Percentiles rank a stretch among this genome's conserved stretches.
These are phyloP conservation scores for Calycopis cecrops DNA, from an alignment of 1,140 invertebrate genomes.

Conservation along the genomic window DNA sequence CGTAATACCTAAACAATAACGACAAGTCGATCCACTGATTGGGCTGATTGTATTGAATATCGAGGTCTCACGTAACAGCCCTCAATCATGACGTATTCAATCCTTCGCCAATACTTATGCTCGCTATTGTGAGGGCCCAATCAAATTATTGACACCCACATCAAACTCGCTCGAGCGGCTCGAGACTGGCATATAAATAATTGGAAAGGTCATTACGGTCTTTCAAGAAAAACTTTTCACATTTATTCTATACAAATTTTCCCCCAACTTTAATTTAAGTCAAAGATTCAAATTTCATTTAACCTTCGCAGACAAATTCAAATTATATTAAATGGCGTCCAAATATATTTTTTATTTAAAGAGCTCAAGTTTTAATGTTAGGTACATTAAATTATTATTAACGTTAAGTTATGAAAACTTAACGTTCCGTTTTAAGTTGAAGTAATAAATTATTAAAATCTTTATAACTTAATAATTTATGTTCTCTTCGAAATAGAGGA, in stretches of 20 bases:
- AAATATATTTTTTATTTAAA: too few species aligned
- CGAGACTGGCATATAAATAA: constrained; percentile 5
- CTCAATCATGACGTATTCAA: constrained; percentile 44
- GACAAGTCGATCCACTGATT: constrained; percentile 41
- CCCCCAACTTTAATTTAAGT: neutral
- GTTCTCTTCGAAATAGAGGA: too few species aligned
- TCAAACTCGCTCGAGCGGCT: constrained; percentile 12
- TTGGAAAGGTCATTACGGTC: constrained; percentile 6
- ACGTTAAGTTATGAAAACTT: too few species aligned
- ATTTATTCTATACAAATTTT: neutral
- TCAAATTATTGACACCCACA: constrained; percentile 23
- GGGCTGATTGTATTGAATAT: constrained; percentile 35
- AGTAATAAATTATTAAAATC: too few species aligned
- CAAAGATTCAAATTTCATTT: constrained; percentile 1
- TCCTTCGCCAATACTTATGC: constrained; percentile 21
- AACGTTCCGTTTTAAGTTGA: too few species aligned
- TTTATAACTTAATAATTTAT: too few species aligned
- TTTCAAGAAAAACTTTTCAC: constrained; percentile 1
- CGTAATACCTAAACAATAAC: neutral
- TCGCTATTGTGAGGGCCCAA: constrained; percentile 22
- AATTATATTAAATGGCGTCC: too few species aligned
- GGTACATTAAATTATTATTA: too few species aligned
- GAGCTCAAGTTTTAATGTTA: too few species aligned
- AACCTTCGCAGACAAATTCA: neutral
- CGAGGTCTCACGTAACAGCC: constrained; percentile 29